Evolutionary conservation across 1,140 invertebrate species (phyloP).

Genomic region (Drosophila mayri): DNA sequence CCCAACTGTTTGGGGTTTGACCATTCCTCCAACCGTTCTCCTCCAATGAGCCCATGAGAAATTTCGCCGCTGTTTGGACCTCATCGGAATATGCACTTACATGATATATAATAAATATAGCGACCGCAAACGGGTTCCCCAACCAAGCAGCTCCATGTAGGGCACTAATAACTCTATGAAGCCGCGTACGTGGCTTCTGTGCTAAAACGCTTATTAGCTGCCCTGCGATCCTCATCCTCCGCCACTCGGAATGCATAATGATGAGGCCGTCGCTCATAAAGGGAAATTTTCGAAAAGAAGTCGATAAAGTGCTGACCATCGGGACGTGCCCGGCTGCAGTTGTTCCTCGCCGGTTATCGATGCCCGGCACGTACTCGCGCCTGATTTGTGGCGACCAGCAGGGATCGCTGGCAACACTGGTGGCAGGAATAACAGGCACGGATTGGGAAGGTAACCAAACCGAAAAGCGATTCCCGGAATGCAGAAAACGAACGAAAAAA

Average conservation of each 20-base stretch:
- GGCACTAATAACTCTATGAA: constrained; percentile 79
- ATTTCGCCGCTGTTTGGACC: constrained; percentile 1
- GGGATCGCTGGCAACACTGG: constrained; percentile 42
- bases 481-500: constrained; percentile 50
- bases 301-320: constrained; percentile 45
- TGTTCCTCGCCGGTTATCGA: constrained; percentile 40
- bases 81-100: constrained; percentile 36
- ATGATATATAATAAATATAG: constrained; percentile 28
- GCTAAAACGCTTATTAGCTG: constrained; percentile 66
- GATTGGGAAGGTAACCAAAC: constrained; percentile 15
- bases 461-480: constrained; percentile 71
- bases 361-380: constrained; percentile 54
- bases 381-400: constrained; percentile 51
- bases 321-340: constrained; percentile 32
- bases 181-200: constrained; percentile 60
- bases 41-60: constrained; percentile 42
- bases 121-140: constrained; percentile 33
- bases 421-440: constrained; percentile 36
- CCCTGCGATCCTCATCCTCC: constrained; percentile 44
- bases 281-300: constrained; percentile 72
- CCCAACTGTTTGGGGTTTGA: constrained; percentile 9
- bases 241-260: constrained; percentile 63
- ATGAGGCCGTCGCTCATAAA: constrained; percentile 50
- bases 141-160: constrained; percentile 43
- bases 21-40: constrained; percentile 19